A percentile compares a stretch with the other conserved stretches of the same genome.
Evolutionary conservation across 1,140 invertebrate species (phyloP).

Genomic region (Caerostris extrusa): DNA sequence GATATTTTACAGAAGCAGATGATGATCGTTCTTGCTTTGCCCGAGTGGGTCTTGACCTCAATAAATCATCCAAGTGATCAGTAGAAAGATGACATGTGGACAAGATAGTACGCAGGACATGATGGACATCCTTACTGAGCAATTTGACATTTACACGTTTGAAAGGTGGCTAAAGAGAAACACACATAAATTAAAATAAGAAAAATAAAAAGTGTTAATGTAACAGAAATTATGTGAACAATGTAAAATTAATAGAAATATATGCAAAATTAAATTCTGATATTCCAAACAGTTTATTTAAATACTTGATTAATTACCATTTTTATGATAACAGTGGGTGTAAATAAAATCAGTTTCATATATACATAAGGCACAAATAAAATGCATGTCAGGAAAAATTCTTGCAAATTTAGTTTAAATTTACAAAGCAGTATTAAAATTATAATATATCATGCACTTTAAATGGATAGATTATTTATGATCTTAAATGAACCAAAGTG

Average conservation of each 20-base stretch:
- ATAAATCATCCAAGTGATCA: conserved; percentile 89
- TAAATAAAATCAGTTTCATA: too few species aligned
- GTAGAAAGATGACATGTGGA: conserved; percentile 91
- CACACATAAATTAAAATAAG: not conserved
- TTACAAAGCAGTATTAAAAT: too few species aligned
- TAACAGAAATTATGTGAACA: not conserved
- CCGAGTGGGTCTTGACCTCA: conserved; percentile 77
- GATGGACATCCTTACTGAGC: conserved; percentile 86
- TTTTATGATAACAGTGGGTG: too few species aligned
- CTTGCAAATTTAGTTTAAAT: too few species aligned
- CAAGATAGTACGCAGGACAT: conserved; percentile 89
- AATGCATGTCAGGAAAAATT: too few species aligned
- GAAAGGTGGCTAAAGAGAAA: conserved; percentile 74
- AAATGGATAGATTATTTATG: too few species aligned
- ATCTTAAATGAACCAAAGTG: too few species aligned
- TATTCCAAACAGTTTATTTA: not conserved
- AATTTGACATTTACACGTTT: conserved; percentile 79
- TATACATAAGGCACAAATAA: too few species aligned
- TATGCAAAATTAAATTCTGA: too few species aligned
- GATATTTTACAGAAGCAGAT: not conserved
- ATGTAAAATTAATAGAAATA: not conserved
- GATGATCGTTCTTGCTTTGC: not conserved
- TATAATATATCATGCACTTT: too few species aligned
- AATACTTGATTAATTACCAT: not conserved
- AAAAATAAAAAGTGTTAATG: not conserved